These are phyloP conservation scores for Silurus meridionalis DNA, from an alignment of 2,113 vertebrate species.

Conservation along the genomic window DNA sequence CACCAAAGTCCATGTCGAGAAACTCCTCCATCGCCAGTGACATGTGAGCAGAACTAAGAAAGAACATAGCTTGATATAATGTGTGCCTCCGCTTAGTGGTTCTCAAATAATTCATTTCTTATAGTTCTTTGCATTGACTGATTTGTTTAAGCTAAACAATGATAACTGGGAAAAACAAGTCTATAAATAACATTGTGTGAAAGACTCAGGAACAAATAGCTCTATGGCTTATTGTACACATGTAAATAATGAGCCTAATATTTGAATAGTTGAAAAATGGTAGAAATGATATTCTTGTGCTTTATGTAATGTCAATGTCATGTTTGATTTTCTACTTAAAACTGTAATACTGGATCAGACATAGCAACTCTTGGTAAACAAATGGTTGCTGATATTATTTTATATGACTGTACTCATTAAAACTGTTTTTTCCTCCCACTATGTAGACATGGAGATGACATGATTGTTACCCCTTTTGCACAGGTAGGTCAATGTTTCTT, in stretches of 20 bases:
- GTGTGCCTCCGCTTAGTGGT: not conserved
- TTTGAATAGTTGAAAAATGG: not conserved
- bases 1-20: slow-evolving; percentile 97
- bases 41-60: slow-evolving; percentile 77
- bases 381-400: not conserved
- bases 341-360: not conserved
- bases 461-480: slow-evolving; percentile 99
- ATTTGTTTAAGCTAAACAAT: not conserved
- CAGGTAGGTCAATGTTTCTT: slow-evolving; percentile 79
- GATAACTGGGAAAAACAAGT: not conserved
- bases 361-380: not conserved
- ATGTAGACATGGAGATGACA: slow-evolving; percentile 97
- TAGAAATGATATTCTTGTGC: not conserved
- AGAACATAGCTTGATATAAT: not conserved
- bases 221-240: not conserved
- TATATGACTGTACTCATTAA: not conserved
- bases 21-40: slow-evolving; percentile 99
- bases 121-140: not conserved
- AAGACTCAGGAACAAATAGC: not conserved
- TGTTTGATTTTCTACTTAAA: not conserved
- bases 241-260: not conserved
- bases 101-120: not conserved
- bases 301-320: not conserved
- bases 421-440: slow-evolving; percentile 48
- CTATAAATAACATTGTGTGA: not conserved